phyloP scores from a whole-genome alignment of 2,113 vertebrate species.

The Puntigrus tetrazona region DNA sequence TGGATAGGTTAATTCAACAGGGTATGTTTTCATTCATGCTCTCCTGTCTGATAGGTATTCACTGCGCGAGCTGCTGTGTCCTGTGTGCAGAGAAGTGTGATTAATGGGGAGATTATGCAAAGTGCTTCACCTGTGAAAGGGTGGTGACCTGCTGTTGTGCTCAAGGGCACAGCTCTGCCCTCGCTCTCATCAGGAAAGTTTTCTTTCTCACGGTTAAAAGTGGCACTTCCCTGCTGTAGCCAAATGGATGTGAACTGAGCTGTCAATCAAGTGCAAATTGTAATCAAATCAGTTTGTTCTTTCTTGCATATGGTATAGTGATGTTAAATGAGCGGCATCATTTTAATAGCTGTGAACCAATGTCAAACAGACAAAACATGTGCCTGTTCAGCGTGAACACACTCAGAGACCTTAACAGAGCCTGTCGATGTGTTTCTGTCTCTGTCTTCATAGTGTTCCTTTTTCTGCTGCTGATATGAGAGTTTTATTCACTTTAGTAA shows the following conservation, averaged over 20 bases:
- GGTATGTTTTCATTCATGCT: not conserved
- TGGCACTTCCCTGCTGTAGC: not conserved
- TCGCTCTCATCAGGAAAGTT: conserved; percentile 10
- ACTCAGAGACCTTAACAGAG: not conserved
- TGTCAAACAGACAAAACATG: not conserved
- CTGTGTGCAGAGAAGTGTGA: conserved; percentile 6
- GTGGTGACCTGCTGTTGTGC: conserved; percentile 1
- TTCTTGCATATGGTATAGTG: not conserved
- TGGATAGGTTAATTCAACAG: not conserved
- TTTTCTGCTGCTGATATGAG: not conserved
- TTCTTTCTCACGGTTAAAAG: conserved; percentile 28
- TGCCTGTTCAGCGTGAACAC: not conserved
- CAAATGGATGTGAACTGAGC: not conserved
- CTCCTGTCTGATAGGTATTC: not conserved
- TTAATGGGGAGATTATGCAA: conserved; percentile 21
- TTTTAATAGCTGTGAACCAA: not conserved
- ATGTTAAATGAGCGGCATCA: not conserved
- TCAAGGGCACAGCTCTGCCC: conserved; percentile 4
- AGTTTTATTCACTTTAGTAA: conserved; percentile 5
- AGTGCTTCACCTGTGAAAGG: conserved; percentile 34
- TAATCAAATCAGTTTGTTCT: not conserved
- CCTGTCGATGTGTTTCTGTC: not conserved
- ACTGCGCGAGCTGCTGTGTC: not conserved
- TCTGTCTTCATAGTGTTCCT: not conserved
- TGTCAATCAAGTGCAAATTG: not conserved